Evolutionary conservation across 2,797 vertebrate genomes (phyloP).

Genomic region (Aphelocoma californica): DNA sequence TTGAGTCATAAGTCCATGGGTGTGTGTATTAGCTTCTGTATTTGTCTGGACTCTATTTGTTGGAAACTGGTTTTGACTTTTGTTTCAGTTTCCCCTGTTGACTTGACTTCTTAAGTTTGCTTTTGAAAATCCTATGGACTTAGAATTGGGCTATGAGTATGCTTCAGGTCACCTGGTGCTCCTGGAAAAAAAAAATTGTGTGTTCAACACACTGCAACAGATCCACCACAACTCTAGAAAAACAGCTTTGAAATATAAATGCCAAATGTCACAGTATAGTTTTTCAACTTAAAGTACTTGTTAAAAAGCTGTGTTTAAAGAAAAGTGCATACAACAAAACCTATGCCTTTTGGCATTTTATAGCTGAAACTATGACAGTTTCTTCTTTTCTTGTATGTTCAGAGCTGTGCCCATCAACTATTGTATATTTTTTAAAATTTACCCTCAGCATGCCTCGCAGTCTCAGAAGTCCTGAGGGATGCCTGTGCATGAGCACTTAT

Average conservation of each 20-base stretch:
- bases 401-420: background rate
- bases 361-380: background rate
- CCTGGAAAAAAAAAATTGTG: background rate
- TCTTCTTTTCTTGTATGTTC: background rate
- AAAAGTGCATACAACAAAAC: background rate
- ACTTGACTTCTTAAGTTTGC: background rate
- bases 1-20: constrained; percentile 5
- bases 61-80: constrained; percentile 2
- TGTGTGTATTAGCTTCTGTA: constrained; percentile 44
- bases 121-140: background rate
- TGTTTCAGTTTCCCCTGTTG: background rate
- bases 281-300: background rate
- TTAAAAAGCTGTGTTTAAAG: background rate
- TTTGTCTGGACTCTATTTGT: background rate
- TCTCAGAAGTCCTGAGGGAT: background rate
- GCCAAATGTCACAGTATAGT: background rate
- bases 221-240: background rate
- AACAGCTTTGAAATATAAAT: background rate
- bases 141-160: background rate
- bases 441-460: background rate
- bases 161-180: background rate
- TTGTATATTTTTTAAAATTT: background rate
- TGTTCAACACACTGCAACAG: background rate
- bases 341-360: background rate
- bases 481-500: background rate